These are phyloP conservation scores for Atherinosoma microstoma DNA, from an alignment of 2,797 vertebrate genomes.

Conservation along the genomic window DNA sequence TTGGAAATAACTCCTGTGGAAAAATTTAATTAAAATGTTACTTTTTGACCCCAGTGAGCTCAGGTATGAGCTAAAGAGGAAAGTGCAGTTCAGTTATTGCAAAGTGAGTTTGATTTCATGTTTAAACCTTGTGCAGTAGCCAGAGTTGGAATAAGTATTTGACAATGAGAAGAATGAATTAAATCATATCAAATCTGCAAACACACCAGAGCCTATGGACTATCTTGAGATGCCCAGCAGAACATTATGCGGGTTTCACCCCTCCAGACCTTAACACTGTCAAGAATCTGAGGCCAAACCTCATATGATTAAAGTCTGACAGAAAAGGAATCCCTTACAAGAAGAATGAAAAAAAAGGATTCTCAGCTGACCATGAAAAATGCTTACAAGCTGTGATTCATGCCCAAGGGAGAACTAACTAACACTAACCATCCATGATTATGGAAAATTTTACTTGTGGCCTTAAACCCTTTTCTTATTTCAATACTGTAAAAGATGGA, in stretches of 20 bases:
- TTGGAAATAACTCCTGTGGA: no score
- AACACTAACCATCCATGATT: background rate
- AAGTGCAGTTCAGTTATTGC: no score
- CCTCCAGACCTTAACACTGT: background rate
- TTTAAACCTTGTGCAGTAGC: no score
- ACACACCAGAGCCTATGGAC: background rate
- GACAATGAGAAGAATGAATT: no score
- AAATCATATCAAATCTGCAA: background rate
- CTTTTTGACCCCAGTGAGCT: no score
- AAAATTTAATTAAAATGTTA: no score
- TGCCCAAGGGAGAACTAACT: background rate
- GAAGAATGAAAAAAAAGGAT: background rate
- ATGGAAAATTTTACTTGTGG: background rate
- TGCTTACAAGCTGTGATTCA: constrained; percentile 1
- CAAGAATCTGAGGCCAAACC: background rate
- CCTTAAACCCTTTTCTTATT: background rate
- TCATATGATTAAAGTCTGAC: background rate
- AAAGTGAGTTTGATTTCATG: no score
- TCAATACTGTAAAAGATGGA: background rate
- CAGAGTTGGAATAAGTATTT: no score
- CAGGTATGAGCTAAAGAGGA: no score
- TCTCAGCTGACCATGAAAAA: background rate
- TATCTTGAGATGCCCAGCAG: background rate
- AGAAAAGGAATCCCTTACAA: background rate
- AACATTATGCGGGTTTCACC: background rate